Percentiles rank a stretch among this genome's conserved stretches.
These are phyloP conservation scores for Acinonyx jubatus DNA, from an alignment of 2,113 vertebrate genomes.

Conservation along the genomic window DNA sequence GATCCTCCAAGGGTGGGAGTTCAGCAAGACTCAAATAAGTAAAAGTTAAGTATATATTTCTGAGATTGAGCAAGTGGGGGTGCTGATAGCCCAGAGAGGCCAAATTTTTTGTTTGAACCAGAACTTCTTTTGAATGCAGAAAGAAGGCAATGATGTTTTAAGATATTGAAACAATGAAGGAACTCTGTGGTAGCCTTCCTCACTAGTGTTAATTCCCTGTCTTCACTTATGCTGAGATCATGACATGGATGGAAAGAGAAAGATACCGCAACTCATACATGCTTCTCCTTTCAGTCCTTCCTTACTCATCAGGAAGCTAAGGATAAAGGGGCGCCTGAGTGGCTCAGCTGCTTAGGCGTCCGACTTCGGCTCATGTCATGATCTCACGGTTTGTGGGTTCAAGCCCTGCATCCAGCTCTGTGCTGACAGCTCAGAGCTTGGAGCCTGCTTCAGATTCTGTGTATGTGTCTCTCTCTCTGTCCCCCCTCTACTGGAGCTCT, in stretches of 20 bases:
- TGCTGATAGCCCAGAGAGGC: background rate
- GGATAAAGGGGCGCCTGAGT: background rate
- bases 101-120: background rate
- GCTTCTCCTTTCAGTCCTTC: background rate
- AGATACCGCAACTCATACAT: background rate
- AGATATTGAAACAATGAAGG: background rate
- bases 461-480: too few species aligned
- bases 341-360: too few species aligned
- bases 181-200: background rate
- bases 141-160: background rate
- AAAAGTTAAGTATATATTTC: background rate
- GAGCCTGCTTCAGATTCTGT: too few species aligned
- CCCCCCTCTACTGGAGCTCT: too few species aligned
- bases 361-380: too few species aligned
- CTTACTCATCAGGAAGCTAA: too few species aligned
- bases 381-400: too few species aligned
- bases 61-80: background rate
- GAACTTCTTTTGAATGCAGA: background rate
- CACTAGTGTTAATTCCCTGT: background rate
- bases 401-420: too few species aligned
- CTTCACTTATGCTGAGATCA: background rate
- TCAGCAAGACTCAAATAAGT: background rate
- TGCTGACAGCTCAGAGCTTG: too few species aligned
- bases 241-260: background rate
- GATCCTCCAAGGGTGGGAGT: background rate